Evolutionary conservation across 2,797 vertebrate species (phyloP).

Genomic region (Lithobates pipiens): DNA sequence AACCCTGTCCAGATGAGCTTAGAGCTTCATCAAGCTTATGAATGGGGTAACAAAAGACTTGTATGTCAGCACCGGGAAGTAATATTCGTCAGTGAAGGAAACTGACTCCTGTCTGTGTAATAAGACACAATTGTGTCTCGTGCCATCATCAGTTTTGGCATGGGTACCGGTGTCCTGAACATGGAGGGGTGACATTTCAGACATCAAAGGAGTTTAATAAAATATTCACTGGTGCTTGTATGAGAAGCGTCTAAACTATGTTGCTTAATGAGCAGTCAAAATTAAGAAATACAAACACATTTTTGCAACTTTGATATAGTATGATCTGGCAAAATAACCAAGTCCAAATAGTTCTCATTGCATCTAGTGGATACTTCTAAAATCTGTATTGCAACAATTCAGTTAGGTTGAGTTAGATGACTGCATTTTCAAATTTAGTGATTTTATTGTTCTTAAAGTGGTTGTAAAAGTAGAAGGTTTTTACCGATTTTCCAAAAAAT

Average conservation of each 20-base stretch:
- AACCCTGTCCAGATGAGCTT: constrained; percentile 2
- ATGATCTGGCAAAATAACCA: too few species aligned
- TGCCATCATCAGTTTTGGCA: constrained; percentile 18
- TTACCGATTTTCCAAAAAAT: too few species aligned
- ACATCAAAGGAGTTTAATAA: neutral
- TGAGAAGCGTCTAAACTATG: neutral
- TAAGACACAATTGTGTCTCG: constrained; percentile 8
- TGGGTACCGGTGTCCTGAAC: neutral
- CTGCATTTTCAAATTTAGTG: too few species aligned
- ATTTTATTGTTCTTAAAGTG: too few species aligned
- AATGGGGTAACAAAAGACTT: constrained; percentile 23
- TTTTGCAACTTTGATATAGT: neutral
- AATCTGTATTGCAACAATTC: too few species aligned
- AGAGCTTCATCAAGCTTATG: neutral
- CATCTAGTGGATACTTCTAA: too few species aligned
- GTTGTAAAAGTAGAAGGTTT: too few species aligned
- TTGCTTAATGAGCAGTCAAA: neutral
- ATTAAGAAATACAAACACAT: neutral
- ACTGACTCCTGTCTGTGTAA: constrained; percentile 31
- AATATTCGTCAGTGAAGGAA: constrained; percentile 25
- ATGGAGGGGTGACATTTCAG: neutral
- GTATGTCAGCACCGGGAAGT: constrained; percentile 4
- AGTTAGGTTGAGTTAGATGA: too few species aligned
- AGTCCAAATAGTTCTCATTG: too few species aligned
- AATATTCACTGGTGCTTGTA: neutral